A percentile compares a stretch with the other conserved stretches of the same genome.
Conservation (phyloP, 2,888 invertebrate species). For the Steinernema scapterisci region DNA sequence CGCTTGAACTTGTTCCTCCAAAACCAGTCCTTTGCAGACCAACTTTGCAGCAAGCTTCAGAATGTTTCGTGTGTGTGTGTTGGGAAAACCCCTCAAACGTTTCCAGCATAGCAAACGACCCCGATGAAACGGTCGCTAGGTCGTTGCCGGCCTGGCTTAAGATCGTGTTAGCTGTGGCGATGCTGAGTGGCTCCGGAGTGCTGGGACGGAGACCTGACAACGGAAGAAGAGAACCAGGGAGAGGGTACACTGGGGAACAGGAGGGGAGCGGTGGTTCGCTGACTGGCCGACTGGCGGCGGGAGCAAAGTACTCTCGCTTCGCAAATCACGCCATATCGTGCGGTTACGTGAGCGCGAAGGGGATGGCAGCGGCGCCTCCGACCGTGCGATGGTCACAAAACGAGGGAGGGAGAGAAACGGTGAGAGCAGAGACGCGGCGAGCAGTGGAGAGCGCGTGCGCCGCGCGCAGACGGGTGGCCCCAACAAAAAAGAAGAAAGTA, state of each 20-base stretch:
- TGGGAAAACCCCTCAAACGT: too few relatives aligned
- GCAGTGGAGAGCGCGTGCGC: background rate
- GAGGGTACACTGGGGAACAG: background rate
- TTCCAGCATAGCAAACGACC: too few relatives aligned
- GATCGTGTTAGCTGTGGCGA: too few relatives aligned
- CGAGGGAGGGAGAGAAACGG: background rate
- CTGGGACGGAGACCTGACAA: background rate
- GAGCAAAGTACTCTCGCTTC: slow-evolving; percentile 43
- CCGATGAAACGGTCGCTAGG: too few relatives aligned
- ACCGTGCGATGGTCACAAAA: slow-evolving; percentile 22
- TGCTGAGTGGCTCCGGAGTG: too few relatives aligned
- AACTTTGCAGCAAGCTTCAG: too few relatives aligned
- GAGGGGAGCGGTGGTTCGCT: slow-evolving; percentile 44
- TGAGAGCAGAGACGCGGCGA: background rate
- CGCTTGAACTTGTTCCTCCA: too few relatives aligned
- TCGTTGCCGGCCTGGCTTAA: too few relatives aligned
- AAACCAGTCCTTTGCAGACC: too few relatives aligned
- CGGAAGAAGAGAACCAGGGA: background rate
- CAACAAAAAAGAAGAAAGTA: slow-evolving; percentile 7
- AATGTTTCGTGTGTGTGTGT: too few relatives aligned
- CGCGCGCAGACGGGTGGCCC: slow-evolving; percentile 30
- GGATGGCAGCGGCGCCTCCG: background rate
- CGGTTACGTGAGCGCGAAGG: slow-evolving; percentile 1
- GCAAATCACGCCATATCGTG: slow-evolving; percentile 31
- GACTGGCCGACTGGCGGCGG: slow-evolving; percentile 41